A percentile compares a stretch with the other conserved stretches of the same genome.
phyloP scores from a whole-genome alignment of 2,888 invertebrate genomes.

The Neocrepidodera transversa region DNA sequence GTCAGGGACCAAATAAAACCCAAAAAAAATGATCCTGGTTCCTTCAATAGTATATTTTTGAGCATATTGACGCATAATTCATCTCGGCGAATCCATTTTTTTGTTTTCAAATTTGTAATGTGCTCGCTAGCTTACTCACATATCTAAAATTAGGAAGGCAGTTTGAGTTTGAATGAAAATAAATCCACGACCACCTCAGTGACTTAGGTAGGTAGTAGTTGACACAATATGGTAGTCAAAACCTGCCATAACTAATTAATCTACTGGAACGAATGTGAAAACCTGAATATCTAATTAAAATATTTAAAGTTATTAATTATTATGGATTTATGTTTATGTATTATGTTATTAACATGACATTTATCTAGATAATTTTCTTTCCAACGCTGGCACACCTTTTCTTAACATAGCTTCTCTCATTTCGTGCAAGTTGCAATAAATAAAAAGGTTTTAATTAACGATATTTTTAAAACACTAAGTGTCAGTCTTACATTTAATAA shows the following conservation, averaged over 20 bases:
- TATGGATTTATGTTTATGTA: not conserved
- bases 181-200: constrained; percentile 8
- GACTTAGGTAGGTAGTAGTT: constrained; percentile 2
- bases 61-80: constrained; percentile 1
- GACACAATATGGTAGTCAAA: not conserved
- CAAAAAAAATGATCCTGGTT: not conserved
- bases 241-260: constrained; percentile 3
- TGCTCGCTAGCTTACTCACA: constrained; percentile 13
- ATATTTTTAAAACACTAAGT: no score
- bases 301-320: constrained; percentile 3
- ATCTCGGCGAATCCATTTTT: constrained; percentile 1
- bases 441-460: no score
- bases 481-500: no score
- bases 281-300: not conserved
- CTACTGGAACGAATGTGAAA: not conserved
- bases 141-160: constrained; percentile 12
- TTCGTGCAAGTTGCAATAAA: no score
- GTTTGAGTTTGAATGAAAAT: constrained; percentile 14
- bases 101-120: constrained; percentile 6
- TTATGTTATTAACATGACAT: not conserved
- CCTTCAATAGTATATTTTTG: not conserved
- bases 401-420: no score
- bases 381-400: not conserved
- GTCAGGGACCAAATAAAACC: not conserved
- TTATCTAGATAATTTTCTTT: not conserved